These are phyloP conservation scores for Tenthredo scrophulariae DNA, from an alignment of 2,888 invertebrate species.

Conservation along the genomic window DNA sequence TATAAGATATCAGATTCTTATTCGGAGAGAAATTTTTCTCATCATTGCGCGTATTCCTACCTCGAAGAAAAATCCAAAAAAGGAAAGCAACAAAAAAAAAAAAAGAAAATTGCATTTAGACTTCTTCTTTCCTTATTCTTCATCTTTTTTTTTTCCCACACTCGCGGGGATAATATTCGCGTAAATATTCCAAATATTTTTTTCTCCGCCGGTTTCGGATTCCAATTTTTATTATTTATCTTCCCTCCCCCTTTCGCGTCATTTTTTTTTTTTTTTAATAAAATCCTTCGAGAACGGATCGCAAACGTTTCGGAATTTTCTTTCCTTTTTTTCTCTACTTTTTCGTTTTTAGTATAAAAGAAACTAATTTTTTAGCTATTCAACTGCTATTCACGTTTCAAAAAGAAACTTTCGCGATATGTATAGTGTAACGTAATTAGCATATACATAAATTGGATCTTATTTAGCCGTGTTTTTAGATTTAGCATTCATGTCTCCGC, in stretches of 20 bases:
- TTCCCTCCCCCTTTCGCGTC: no score
- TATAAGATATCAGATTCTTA: no score
- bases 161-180: neutral
- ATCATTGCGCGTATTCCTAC: no score
- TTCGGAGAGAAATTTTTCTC: no score
- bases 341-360: neutral
- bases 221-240: no score
- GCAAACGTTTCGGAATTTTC: neutral
- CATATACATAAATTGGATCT: constrained; percentile 25
- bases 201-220: neutral
- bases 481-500: constrained; percentile 26
- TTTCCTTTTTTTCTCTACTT: neutral
- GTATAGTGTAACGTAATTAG: neutral
- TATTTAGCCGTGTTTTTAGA: neutral
- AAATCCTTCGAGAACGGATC: neutral
- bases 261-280: no score
- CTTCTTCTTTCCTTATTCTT: neutral
- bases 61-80: neutral
- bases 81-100: neutral
- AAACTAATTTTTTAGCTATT: neutral
- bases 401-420: neutral
- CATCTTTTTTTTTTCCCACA: neutral
- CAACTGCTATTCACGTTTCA: neutral
- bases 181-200: neutral
- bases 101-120: neutral